Conservation (phyloP, 2,888 invertebrate genomes). For the Galeruca laticollis region DNA sequence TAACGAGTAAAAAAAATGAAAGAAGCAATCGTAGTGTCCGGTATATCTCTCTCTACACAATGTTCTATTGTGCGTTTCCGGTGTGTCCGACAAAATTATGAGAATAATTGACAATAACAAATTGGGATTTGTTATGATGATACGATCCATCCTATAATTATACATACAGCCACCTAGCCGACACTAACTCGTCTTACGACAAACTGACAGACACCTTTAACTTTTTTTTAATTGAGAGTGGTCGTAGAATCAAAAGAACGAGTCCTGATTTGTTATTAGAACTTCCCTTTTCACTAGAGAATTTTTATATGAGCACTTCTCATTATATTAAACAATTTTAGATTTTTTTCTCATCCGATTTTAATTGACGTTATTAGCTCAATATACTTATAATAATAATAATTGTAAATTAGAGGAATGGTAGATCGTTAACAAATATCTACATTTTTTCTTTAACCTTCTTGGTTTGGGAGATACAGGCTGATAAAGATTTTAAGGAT, state of each 20-base stretch:
- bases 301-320: not conserved
- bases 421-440: no score
- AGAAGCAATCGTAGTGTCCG: not conserved
- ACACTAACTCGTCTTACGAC: constrained; percentile 12
- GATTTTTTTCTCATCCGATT: no score
- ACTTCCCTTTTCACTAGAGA: constrained; percentile 34
- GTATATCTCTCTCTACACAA: not conserved
- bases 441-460: no score
- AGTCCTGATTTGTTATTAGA: constrained; percentile 11
- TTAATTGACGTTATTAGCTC: no score
- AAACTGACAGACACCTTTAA: not conserved
- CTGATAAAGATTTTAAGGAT: no score
- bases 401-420: no score
- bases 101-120: constrained; percentile 15
- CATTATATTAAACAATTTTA: not conserved
- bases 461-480: no score
- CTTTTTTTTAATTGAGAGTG: constrained; percentile 16
- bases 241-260: constrained; percentile 12
- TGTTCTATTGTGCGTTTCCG: constrained; percentile 17
- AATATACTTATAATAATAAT: not conserved
- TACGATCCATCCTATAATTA: constrained; percentile 5
- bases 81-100: not conserved
- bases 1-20: not conserved
- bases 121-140: constrained; percentile 14
- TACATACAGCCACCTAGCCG: not conserved